Conservation (phyloP, 2,888 invertebrate genomes). For the Hipparchia semele region DNA sequence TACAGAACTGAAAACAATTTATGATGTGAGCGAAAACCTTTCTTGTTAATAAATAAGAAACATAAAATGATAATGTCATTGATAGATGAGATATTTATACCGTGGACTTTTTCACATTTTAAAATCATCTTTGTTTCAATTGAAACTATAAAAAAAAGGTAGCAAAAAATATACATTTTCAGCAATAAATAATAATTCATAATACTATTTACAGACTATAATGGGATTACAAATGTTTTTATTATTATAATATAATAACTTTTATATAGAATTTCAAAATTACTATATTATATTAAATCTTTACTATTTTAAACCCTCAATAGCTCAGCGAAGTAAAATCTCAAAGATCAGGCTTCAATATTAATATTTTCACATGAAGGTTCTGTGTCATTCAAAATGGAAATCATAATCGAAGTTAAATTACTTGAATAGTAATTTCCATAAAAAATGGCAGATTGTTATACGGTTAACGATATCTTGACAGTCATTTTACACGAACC, state of each 20-base stretch:
- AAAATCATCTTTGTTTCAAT: conserved; percentile 16
- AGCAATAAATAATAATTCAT: conserved; percentile 5
- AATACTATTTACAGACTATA: background rate
- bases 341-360: too few relatives aligned
- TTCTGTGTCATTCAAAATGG: too few relatives aligned
- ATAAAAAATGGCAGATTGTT: too few relatives aligned
- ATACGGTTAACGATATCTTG: too few relatives aligned
- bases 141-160: conserved; percentile 23
- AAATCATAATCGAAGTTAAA: too few relatives aligned
- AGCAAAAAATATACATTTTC: background rate
- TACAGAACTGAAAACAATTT: background rate
- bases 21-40: conserved; percentile 11
- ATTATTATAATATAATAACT: background rate
- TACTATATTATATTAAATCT: too few relatives aligned
- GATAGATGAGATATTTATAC: conserved; percentile 15
- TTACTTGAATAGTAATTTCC: too few relatives aligned
- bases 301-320: too few relatives aligned
- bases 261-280: background rate
- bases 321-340: too few relatives aligned
- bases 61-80: conserved; percentile 14
- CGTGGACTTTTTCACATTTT: conserved; percentile 14
- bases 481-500: too few relatives aligned
- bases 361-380: too few relatives aligned
- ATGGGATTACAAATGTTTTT: background rate
- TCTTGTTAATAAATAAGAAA: conserved; percentile 19